Conservation (phyloP, 2,888 invertebrate genomes). For the Troides aeacus region DNA sequence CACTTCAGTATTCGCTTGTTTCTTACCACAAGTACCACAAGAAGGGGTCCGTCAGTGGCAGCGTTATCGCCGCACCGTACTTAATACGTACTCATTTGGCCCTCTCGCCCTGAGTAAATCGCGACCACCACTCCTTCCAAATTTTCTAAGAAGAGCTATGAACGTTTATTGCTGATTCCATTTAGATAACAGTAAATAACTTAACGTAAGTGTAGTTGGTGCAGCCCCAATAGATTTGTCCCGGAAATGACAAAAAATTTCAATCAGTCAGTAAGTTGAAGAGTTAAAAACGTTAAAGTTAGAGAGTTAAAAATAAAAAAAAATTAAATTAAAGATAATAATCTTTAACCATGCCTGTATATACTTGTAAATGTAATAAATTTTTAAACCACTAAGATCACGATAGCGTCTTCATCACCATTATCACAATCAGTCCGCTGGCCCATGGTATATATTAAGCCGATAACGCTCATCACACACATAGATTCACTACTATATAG, state of each 20-base stretch:
- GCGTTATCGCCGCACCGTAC: constrained; percentile 23
- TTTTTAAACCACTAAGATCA: too few relatives aligned
- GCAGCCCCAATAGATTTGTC: background rate
- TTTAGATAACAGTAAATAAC: background rate
- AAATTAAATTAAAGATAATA: too few relatives aligned
- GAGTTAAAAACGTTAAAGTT: too few relatives aligned
- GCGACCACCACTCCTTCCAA: constrained; percentile 8
- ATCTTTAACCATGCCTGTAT: too few relatives aligned
- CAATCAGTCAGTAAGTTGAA: background rate
- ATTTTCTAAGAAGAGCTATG: constrained; percentile 13
- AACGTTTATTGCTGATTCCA: constrained; percentile 8
- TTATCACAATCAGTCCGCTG: too few relatives aligned
- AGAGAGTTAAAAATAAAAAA: too few relatives aligned
- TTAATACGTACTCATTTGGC: constrained; percentile 16
- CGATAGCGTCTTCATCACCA: too few relatives aligned
- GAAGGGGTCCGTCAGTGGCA: constrained; percentile 4
- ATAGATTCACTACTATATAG: too few relatives aligned
- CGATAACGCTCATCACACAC: too few relatives aligned
- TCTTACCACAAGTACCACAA: background rate
- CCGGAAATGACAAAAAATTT: background rate
- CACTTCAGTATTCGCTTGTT: background rate
- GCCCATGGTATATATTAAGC: too few relatives aligned
- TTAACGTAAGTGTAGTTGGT: background rate
- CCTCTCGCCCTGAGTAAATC: constrained; percentile 13
- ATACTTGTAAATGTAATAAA: too few relatives aligned